These are phyloP conservation scores for Tenthredo scrophulariae DNA, from an alignment of 2,888 invertebrate genomes.

Conservation along the genomic window DNA sequence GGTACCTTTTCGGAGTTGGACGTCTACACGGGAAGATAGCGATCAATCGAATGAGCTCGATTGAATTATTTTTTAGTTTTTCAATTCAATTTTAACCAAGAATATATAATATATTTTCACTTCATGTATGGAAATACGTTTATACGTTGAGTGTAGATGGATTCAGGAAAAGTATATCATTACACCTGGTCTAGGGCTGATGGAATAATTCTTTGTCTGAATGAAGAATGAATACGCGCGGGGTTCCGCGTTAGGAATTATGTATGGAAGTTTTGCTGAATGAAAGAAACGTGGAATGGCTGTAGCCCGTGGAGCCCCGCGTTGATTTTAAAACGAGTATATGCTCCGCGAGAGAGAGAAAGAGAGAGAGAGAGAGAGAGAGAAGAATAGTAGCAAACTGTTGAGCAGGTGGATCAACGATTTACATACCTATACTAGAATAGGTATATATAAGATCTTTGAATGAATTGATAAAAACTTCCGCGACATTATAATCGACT, in stretches of 20 bases:
- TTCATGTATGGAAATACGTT: neutral
- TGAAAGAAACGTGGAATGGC: slow-evolving; percentile 49
- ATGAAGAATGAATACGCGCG: slow-evolving; percentile 59
- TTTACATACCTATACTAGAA: neutral
- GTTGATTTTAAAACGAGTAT: slow-evolving; percentile 42
- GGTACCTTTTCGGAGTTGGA: neutral
- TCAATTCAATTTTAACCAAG: neutral
- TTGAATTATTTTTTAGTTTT: neutral
- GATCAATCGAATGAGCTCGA: neutral
- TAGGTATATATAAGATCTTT: neutral
- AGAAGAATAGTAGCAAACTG: slow-evolving; percentile 15
- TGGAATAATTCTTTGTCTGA: slow-evolving; percentile 60
- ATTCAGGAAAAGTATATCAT: neutral
- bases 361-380: neutral
- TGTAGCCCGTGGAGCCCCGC: slow-evolving; percentile 12
- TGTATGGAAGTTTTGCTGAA: slow-evolving; percentile 52
- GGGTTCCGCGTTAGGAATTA: slow-evolving; percentile 28
- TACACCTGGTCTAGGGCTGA: neutral
- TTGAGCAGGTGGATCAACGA: slow-evolving; percentile 48
- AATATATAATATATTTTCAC: neutral
- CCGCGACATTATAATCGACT: neutral
- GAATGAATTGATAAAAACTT: neutral
- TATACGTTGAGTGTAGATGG: neutral
- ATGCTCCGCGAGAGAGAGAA: neutral
- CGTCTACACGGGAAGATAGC: neutral